Percentiles rank a stretch among this genome's conserved stretches.
Conservation (phyloP, 2,113 vertebrate genomes). For the Sylvia atricapilla region DNA sequence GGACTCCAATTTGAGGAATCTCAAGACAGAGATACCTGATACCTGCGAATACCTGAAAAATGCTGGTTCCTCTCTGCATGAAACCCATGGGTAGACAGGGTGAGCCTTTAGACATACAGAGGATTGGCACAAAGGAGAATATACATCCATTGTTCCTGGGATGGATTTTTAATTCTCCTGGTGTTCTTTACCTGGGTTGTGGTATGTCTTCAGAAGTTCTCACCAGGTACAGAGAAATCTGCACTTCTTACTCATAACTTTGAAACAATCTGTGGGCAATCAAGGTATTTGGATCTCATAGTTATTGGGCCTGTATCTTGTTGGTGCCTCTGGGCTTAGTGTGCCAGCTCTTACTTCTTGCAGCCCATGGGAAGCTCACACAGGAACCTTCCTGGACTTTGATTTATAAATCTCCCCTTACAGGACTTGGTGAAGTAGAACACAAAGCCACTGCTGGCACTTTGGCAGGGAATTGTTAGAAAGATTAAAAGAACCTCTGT, state of each 20-base stretch:
- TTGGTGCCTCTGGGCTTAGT: neutral
- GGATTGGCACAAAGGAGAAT: neutral
- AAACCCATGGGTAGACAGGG: neutral
- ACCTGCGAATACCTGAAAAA: neutral
- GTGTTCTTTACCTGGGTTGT: neutral
- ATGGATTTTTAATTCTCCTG: neutral
- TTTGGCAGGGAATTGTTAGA: neutral
- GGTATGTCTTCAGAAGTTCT: neutral
- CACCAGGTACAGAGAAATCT: neutral
- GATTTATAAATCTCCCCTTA: neutral
- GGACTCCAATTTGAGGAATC: neutral
- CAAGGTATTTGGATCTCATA: neutral
- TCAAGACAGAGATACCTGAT: neutral
- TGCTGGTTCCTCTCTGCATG: neutral
- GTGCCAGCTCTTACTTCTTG: neutral
- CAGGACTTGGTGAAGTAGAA: neutral
- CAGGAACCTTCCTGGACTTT: neutral
- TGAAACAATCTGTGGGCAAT: neutral
- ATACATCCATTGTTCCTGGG: neutral
- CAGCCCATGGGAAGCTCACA: neutral
- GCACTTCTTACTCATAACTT: neutral
- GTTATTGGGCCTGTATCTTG: neutral
- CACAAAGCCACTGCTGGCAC: neutral
- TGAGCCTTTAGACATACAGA: neutral
- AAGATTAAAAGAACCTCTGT: neutral